Conservation (phyloP, 2,888 invertebrate species). For the Notodonta ziczac region DNA sequence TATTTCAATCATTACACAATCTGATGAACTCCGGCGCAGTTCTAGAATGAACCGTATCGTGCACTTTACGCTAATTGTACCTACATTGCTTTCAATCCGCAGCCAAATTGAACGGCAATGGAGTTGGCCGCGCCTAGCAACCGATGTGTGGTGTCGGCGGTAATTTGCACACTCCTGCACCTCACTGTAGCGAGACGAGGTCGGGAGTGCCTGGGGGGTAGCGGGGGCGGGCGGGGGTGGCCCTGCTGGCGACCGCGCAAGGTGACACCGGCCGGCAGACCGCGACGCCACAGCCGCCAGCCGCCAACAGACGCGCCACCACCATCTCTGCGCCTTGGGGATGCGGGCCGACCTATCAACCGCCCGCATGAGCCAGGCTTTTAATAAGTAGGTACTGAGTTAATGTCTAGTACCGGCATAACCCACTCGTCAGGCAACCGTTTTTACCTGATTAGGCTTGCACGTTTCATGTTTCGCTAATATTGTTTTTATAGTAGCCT, state of each 20-base stretch:
- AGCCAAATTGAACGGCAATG: not conserved
- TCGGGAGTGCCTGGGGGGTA: not conserved
- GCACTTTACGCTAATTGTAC: not conserved
- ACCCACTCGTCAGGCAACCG: not conserved
- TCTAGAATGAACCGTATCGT: not conserved
- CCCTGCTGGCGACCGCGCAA: slow-evolving; percentile 4
- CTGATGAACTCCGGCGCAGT: not conserved
- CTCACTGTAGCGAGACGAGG: not conserved
- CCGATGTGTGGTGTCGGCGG: not conserved
- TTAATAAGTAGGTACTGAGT: too few relatives aligned
- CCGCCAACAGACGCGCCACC: slow-evolving; percentile 4
- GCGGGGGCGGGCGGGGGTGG: not conserved
- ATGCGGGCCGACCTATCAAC: not conserved
- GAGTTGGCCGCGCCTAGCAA: slow-evolving; percentile 3
- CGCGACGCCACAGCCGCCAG: slow-evolving; percentile 8
- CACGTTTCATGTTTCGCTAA: not conserved
- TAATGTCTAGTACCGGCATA: not conserved
- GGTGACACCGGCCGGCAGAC: slow-evolving; percentile 12
- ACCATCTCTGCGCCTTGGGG: not conserved
- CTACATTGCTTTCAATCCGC: not conserved
- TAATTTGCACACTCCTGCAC: not conserved
- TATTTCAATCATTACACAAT: not conserved
- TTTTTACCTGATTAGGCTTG: slow-evolving; percentile 3
- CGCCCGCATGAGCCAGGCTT: not conserved
- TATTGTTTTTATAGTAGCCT: slow-evolving; percentile 1